Percentiles rank a stretch among this genome's conserved stretches.
Conservation (phyloP, 2,797 vertebrate genomes). For the Sciaenops ocellatus region DNA sequence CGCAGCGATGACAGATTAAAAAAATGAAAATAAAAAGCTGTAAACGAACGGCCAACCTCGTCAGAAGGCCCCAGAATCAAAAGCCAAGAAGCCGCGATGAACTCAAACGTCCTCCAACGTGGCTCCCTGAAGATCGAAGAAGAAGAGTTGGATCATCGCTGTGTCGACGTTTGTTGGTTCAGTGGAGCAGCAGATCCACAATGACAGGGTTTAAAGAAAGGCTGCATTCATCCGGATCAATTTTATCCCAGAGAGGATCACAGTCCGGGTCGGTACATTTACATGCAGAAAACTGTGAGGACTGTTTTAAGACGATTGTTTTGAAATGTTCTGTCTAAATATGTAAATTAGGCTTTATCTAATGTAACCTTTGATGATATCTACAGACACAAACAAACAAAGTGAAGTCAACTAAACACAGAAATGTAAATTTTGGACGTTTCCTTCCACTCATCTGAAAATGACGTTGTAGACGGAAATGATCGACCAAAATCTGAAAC, state of each 20-base stretch:
- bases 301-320: no score
- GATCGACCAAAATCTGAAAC: no score
- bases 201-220: neutral
- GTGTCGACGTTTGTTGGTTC: neutral
- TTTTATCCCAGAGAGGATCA: neutral
- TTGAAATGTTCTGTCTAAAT: no score
- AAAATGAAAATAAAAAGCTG: conserved; percentile 38
- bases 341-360: no score
- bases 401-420: no score
- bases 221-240: neutral
- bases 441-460: no score
- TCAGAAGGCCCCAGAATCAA: conserved; percentile 1
- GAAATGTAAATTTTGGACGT: no score
- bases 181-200: neutral
- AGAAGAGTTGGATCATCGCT: neutral
- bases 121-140: conserved; percentile 12
- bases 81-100: neutral
- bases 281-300: neutral
- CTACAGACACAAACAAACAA: no score
- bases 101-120: neutral
- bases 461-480: no score
- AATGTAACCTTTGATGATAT: no score
- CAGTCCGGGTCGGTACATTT: neutral
- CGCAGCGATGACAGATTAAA: neutral
- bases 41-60: conserved; percentile 53